phyloP scores from a whole-genome alignment of 2,113 vertebrate species.

The Embiotoca jacksoni region DNA sequence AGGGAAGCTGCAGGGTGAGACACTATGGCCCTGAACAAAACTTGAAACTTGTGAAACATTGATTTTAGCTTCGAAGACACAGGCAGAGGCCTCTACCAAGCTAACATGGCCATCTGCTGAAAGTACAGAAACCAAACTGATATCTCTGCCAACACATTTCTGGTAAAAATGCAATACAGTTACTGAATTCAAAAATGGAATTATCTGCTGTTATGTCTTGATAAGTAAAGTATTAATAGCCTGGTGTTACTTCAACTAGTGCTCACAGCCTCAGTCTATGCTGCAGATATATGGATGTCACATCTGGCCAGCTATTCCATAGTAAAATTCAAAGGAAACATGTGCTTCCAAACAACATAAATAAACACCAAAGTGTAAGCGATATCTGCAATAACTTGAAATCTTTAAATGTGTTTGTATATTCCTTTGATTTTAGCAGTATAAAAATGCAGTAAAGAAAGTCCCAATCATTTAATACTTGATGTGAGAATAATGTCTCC shows the following conservation, averaged over 20 bases:
- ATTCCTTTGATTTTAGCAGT: background rate
- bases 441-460: slow-evolving; percentile 1
- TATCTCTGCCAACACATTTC: background rate
- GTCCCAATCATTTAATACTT: background rate
- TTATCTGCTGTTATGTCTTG: background rate
- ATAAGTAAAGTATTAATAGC: background rate
- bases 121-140: background rate
- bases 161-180: background rate
- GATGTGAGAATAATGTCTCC: background rate
- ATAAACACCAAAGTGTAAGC: background rate
- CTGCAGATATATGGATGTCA: background rate
- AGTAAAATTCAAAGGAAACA: background rate
- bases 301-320: background rate
- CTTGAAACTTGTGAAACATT: background rate
- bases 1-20: background rate
- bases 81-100: background rate
- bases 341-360: background rate
- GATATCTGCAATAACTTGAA: background rate
- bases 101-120: background rate
- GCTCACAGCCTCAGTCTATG: background rate
- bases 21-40: background rate
- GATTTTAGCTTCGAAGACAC: background rate
- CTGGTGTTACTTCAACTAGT: too few relatives aligned
- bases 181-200: background rate
- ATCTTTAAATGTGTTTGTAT: background rate